Base-by-base conservation (phyloP, 2,113 vertebrate species). In the Nycticebus coucang region DNA sequence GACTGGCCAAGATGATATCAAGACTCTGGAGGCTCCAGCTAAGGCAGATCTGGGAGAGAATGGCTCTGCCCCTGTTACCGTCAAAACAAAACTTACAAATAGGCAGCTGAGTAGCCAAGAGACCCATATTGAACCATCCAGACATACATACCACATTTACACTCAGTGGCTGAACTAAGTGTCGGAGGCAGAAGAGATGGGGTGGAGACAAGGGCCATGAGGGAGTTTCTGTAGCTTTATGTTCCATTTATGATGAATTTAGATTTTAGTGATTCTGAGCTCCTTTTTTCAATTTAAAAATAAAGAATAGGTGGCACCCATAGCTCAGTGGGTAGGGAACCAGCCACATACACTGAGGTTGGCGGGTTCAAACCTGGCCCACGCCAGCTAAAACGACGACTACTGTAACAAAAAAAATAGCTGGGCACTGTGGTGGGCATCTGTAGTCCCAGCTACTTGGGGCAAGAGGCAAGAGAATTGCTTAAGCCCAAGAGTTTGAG, bases 211-310 rank as follows among this genome's bases (percentile, higher is more conserved):
- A 26, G 24, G 28, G 10, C 15, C 1, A 3, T 53, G 28, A 94
- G 59, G 83, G 15, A 68, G 50, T 21, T 69, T 79, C 72, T 91
- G 37, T n/a, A 78, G 69, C 17, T 60, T 50, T 33, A 35, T 18
- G 57, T 55, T 69, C 18, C n/a, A 57, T 9, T 3, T 87, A 78
- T 24, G 28, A 92, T 35, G 30, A 68, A 62, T 68, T 71, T 24
- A 80, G 57, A 91, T 62, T 24, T 91, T 50, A 79, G 30, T 30
- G 18, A 35, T 45, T 87, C 59, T 30, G 19, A 91, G 7, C 93
- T 81, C 80, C 92, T 37, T 79, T 72, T 95, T 86, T 91, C 26
- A 66, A 45, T 41, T 95, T 90, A 81, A 92, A 92, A 88, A 78
- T 37, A 85, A 83, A 50, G 45, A 50, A 50, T 50, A 50, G 45